phyloP scores from a whole-genome alignment of 2,888 invertebrate species.

The Rotaria socialis region DNA sequence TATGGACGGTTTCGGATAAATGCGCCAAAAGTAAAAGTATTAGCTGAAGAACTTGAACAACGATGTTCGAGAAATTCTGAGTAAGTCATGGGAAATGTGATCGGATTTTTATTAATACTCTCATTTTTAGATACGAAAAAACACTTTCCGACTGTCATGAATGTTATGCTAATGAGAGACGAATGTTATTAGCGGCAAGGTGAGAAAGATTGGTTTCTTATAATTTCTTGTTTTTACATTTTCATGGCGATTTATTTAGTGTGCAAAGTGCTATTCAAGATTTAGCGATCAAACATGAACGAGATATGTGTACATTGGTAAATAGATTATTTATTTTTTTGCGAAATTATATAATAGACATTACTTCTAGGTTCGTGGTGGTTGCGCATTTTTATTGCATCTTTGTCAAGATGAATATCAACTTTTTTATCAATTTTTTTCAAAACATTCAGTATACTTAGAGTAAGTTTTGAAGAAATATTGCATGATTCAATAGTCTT shows the following conservation, averaged over 20 bases:
- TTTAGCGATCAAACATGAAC: constrained; percentile 64
- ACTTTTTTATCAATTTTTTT: constrained; percentile 83
- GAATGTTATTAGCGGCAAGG: constrained; percentile 69
- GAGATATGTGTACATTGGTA: constrained; percentile 76
- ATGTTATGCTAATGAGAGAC: constrained; percentile 73
- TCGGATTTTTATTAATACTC: not conserved
- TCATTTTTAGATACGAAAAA: constrained; percentile 66
- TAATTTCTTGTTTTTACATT: too few species aligned
- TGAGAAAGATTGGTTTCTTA: not conserved
- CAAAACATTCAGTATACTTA: constrained; percentile 63
- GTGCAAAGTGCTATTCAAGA: constrained; percentile 66
- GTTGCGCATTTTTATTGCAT: constrained; percentile 82
- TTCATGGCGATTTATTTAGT: not conserved
- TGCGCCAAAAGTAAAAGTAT: constrained; percentile 75
- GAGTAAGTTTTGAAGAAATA: constrained; percentile 52
- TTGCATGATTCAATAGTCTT: too few species aligned
- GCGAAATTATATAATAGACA: not conserved
- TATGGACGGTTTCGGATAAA: constrained; percentile 91
- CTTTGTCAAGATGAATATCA: constrained; percentile 89
- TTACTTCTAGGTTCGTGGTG: constrained; percentile 66
- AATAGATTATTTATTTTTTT: constrained; percentile 46
- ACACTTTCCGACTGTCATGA: constrained; percentile 75
- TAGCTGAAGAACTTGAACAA: constrained; percentile 77
- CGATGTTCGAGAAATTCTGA: constrained; percentile 69
- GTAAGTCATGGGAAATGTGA: constrained; percentile 61